These are phyloP conservation scores for Noctua fimbriata DNA, from an alignment of 2,888 invertebrate species.

Conservation along the genomic window DNA sequence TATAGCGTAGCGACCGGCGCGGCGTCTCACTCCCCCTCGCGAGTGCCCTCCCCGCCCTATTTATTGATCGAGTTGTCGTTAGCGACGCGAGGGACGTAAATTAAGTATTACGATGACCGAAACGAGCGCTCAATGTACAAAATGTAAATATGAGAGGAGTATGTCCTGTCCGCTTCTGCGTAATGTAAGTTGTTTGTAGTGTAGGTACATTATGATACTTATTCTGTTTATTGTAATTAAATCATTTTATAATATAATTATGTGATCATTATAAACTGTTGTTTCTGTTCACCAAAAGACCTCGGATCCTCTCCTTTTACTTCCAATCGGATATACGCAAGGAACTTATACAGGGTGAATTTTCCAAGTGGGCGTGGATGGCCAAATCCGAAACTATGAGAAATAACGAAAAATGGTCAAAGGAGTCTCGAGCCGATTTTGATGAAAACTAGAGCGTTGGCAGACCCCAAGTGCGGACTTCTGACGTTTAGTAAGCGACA, in stretches of 20 bases:
- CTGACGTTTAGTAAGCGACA: no score
- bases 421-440: no score
- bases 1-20: conserved; percentile 77
- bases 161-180: conserved; percentile 90
- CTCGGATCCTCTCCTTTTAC: background rate
- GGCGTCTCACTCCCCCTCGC: conserved; percentile 60
- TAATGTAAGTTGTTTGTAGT: conserved; percentile 90
- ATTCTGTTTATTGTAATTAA: conserved; percentile 91
- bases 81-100: conserved; percentile 84
- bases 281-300: conserved; percentile 77
- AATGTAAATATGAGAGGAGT: conserved; percentile 90
- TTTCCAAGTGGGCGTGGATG: no score
- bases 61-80: conserved; percentile 84
- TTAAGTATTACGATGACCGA: conserved; percentile 88
- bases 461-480: no score
- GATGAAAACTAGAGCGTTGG: no score
- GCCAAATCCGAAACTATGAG: no score
- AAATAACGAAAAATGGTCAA: no score
- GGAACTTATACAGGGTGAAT: no score
- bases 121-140: conserved; percentile 91
- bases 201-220: conserved; percentile 91
- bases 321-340: background rate
- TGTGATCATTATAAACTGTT: conserved; percentile 89
- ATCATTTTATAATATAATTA: conserved; percentile 91
- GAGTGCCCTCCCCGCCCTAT: conserved; percentile 78